These are phyloP conservation scores for Lithodes maja DNA, from an alignment of 2,888 invertebrate species.

Conservation along the genomic window DNA sequence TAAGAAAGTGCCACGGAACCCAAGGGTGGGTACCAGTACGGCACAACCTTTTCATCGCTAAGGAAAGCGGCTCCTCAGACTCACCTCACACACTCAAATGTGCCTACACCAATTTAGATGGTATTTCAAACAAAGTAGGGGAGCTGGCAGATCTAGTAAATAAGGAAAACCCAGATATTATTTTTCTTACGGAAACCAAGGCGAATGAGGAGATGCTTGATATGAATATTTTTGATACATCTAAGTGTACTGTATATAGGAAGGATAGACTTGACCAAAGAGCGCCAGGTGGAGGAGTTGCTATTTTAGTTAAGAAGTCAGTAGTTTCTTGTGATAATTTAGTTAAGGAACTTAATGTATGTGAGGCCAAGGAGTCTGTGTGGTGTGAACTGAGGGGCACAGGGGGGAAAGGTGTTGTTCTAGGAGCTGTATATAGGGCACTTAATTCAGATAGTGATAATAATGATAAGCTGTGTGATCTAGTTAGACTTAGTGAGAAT, in stretches of 20 bases:
- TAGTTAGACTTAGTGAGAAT: constrained; percentile 31
- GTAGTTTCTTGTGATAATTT: not conserved
- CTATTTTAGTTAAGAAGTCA: not conserved
- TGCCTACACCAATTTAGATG: constrained; percentile 26
- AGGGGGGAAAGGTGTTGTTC: constrained; percentile 28
- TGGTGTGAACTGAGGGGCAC: constrained; percentile 43
- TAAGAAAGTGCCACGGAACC: too few relatives aligned
- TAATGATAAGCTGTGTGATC: constrained; percentile 37
- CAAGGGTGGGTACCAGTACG: too few relatives aligned
- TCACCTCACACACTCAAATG: not conserved
- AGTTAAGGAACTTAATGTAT: constrained; percentile 15
- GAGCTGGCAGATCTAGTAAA: not conserved
- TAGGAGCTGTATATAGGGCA: constrained; percentile 33
- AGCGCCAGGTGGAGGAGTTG: constrained; percentile 29
- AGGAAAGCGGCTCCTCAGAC: not conserved
- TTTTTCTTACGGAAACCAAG: constrained; percentile 23
- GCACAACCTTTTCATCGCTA: too few relatives aligned
- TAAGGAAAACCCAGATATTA: constrained; percentile 18
- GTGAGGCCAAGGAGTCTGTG: constrained; percentile 30
- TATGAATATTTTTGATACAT: not conserved
- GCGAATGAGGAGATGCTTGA: constrained; percentile 3
- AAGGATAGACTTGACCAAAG: not conserved
- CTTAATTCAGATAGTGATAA: constrained; percentile 14
- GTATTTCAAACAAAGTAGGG: constrained; percentile 23
- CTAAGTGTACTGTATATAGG: not conserved